phyloP scores from a whole-genome alignment of 2,113 vertebrate genomes.

The Chiloscyllium plagiosum region DNA sequence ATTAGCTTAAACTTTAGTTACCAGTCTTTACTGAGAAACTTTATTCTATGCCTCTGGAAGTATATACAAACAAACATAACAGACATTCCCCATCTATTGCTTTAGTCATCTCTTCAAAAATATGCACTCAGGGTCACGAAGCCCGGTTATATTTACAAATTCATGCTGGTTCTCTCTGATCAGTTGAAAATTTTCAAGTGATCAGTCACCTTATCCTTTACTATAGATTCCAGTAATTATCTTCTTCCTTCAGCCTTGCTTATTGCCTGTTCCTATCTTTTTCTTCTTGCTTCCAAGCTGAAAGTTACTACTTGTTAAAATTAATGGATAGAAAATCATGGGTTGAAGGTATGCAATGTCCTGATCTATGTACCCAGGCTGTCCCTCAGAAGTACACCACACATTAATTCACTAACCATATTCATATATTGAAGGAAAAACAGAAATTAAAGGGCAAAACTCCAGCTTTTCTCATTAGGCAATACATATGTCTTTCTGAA shows the following conservation, averaged over 20 bases:
- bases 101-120: too few species aligned
- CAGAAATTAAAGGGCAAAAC: background rate
- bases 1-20: too few species aligned
- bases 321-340: constrained; percentile 13
- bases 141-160: too few species aligned
- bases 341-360: background rate
- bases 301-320: background rate
- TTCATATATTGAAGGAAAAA: background rate
- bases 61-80: too few species aligned
- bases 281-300: background rate
- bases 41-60: too few species aligned
- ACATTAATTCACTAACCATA: background rate
- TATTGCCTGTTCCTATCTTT: background rate
- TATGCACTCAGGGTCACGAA: too few species aligned
- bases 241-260: background rate
- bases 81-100: too few species aligned
- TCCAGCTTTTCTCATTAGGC: background rate
- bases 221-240: background rate
- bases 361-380: background rate
- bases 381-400: background rate
- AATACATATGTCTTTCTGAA: background rate
- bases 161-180: too few species aligned
- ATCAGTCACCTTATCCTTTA: too few species aligned
- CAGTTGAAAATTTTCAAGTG: too few species aligned
- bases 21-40: too few species aligned